Percentiles rank a stretch among this genome's conserved stretches.
phyloP scores from a whole-genome alignment of 2,113 vertebrate species.

The Marmota monax region DNA sequence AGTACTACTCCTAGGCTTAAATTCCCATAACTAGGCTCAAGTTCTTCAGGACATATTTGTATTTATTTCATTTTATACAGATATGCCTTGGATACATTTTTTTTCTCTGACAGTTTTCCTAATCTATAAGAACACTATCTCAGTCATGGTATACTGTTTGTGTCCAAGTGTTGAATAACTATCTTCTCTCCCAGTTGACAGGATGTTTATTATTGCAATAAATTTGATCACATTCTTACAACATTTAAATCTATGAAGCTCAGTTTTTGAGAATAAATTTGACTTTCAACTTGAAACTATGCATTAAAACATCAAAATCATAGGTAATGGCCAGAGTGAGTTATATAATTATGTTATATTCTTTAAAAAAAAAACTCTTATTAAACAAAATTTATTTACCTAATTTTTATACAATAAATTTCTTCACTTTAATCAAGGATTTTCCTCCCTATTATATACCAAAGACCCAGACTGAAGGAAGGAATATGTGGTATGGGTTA shows the following conservation, averaged over 20 bases:
- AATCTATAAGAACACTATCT: neutral
- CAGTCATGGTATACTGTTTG: neutral
- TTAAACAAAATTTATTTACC: conserved; percentile 20
- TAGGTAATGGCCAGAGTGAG: neutral
- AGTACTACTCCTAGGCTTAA: neutral
- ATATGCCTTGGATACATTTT: neutral
- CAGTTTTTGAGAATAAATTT: neutral
- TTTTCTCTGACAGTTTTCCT: neutral
- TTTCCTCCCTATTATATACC: neutral
- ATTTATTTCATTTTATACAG: neutral
- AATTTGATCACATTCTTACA: neutral
- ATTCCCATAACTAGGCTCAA: neutral
- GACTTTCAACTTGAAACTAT: conserved; percentile 2
- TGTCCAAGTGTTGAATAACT: neutral
- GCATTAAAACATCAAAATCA: neutral
- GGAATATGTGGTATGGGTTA: neutral
- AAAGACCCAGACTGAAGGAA: neutral
- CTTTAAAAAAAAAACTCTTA: neutral
- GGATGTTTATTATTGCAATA: neutral
- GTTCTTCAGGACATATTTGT: neutral
- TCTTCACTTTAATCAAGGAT: neutral
- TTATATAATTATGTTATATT: neutral
- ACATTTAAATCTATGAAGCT: neutral
- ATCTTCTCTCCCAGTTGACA: neutral
- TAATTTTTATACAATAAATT: neutral